Evolutionary conservation across 1,140 invertebrate species (phyloP).

Genomic region (Anastrepha obliqua): DNA sequence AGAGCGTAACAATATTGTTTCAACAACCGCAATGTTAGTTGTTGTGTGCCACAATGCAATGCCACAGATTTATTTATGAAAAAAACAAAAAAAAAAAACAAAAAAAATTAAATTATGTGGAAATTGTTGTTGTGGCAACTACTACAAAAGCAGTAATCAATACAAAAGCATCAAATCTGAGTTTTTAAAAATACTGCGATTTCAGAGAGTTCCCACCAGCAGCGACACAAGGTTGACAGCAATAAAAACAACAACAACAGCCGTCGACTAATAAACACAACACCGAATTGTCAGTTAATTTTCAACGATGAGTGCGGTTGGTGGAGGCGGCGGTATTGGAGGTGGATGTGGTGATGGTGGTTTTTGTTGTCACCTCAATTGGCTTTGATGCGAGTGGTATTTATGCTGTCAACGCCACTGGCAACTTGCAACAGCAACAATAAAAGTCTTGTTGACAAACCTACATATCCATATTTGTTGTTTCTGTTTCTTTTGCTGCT

Average conservation of each 20-base stretch:
- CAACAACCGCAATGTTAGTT: conserved; percentile 18
- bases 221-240: background rate
- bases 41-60: conserved; percentile 5
- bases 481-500: background rate
- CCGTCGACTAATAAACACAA: conserved; percentile 22
- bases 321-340: background rate
- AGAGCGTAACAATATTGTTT: conserved; percentile 30
- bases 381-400: background rate
- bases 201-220: background rate
- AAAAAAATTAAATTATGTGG: conserved; percentile 9
- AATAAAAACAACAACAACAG: background rate
- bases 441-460: background rate
- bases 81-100: background rate
- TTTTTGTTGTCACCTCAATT: background rate
- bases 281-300: conserved; percentile 18
- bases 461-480: background rate
- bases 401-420: conserved; percentile 5
- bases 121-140: background rate
- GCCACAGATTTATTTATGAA: background rate
- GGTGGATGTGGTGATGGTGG: background rate
- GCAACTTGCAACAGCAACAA: background rate
- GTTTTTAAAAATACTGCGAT: background rate
- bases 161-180: too few relatives aligned
- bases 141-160: background rate
- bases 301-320: conserved; percentile 21